phyloP scores from a whole-genome alignment of 2,888 invertebrate genomes.

The Neocrepidodera transversa region DNA sequence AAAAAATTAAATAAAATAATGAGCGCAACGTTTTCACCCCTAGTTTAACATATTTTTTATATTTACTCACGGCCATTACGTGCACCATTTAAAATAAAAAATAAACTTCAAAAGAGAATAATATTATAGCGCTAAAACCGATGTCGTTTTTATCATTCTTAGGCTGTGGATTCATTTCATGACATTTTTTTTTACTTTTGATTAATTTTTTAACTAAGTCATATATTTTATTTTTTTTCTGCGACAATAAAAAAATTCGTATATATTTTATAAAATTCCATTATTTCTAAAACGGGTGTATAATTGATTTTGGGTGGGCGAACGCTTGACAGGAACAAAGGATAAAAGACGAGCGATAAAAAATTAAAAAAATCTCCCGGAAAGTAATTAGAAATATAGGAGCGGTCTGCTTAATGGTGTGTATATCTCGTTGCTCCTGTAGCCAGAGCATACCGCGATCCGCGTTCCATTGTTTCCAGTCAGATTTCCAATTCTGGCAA shows the following conservation, averaged over 20 bases:
- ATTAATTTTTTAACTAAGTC: no score
- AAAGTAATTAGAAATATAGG: conserved; percentile 45
- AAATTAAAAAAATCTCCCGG: conserved; percentile 39
- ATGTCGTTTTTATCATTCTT: conserved; percentile 23
- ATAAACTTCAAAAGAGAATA: conserved; percentile 23
- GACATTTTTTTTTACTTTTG: no score
- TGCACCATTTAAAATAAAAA: conserved; percentile 33
- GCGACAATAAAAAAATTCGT: no score
- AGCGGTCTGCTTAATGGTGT: conserved; percentile 41
- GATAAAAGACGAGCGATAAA: conserved; percentile 32
- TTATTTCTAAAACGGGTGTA: no score
- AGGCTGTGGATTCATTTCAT: no score
- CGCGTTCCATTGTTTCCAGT: conserved; percentile 23
- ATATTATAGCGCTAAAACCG: conserved; percentile 10
- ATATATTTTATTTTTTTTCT: no score
- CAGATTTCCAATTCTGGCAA: conserved; percentile 21
- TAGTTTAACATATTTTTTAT: conserved; percentile 36
- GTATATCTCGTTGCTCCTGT: conserved; percentile 26
- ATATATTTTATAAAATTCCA: no score
- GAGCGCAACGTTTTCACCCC: conserved; percentile 32
- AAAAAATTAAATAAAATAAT: conserved; percentile 38
- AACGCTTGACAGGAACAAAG: conserved; percentile 9
- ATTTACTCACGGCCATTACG: conserved; percentile 30
- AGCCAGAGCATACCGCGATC: conserved; percentile 2
- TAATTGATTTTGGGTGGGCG: background rate